Evolutionary conservation across 1,140 invertebrate genomes (phyloP).

Genomic region (Sipha flava): DNA sequence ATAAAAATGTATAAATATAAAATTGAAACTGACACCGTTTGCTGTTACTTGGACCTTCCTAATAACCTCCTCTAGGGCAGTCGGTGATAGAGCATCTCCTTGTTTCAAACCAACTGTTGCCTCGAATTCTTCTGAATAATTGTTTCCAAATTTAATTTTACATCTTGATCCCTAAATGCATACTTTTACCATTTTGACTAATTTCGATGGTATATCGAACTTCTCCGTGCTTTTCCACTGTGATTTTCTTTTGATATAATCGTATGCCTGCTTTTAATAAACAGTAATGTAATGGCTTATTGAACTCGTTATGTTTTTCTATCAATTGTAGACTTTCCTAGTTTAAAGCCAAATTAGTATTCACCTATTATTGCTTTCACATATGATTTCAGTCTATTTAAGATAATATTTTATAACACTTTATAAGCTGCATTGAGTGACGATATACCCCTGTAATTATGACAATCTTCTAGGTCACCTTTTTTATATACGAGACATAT

Average conservation of each 20-base stretch:
- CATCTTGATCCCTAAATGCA: not conserved
- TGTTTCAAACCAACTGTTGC: not conserved
- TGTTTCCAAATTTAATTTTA: not conserved
- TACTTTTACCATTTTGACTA: not conserved
- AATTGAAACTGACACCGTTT: too few species aligned
- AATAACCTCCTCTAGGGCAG: not conserved
- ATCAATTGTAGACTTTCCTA: not conserved
- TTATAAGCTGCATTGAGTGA: too few species aligned
- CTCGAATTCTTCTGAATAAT: not conserved
- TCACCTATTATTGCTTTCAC: not conserved
- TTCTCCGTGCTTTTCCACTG: slow-evolving; percentile 13
- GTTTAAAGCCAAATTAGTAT: not conserved
- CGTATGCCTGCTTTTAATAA: not conserved
- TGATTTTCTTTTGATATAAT: slow-evolving; percentile 12
- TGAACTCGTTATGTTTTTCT: not conserved
- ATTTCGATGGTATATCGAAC: not conserved
- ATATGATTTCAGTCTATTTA: too few species aligned
- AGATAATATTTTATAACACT: too few species aligned
- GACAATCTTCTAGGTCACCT: too few species aligned
- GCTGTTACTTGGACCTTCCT: not conserved
- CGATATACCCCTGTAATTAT: too few species aligned
- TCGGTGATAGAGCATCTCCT: not conserved
- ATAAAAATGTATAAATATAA: too few species aligned
- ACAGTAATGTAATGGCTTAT: not conserved
- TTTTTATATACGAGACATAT: too few species aligned